Conservation (phyloP, 2,888 invertebrate genomes). For the Drosophila helvetica region DNA sequence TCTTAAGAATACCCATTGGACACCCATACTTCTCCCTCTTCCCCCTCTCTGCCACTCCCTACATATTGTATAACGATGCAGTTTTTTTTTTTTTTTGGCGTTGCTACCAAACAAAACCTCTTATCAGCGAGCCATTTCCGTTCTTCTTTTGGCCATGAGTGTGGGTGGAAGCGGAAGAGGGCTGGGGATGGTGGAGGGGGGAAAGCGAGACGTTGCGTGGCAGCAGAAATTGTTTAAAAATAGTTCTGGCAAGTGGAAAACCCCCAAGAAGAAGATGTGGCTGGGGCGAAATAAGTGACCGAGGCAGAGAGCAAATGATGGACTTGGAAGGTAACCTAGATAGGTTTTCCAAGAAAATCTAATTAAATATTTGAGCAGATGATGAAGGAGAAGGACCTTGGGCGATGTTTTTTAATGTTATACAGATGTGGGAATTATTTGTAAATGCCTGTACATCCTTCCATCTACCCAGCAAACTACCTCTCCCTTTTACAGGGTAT, state of each 20-base stretch:
- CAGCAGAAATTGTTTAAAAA: conserved; percentile 69
- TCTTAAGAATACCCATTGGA: background rate
- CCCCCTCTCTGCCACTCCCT: conserved; percentile 6
- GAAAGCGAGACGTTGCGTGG: conserved; percentile 24
- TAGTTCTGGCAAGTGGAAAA: conserved; percentile 58
- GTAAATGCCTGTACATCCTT: conserved; percentile 5
- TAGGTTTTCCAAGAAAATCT: too few relatives aligned
- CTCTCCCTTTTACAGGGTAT: background rate
- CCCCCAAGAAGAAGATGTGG: background rate
- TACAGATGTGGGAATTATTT: background rate
- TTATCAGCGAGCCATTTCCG: conserved; percentile 67
- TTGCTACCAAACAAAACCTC: conserved; percentile 62
- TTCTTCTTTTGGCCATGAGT: conserved; percentile 55
- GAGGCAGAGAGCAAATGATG: background rate
- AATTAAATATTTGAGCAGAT: background rate
- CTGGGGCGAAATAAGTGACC: background rate
- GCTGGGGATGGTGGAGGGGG: background rate
- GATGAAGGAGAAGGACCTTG: background rate
- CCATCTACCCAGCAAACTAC: background rate
- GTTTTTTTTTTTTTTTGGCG: conserved; percentile 29
- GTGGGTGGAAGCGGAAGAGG: conserved; percentile 35
- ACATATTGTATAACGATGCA: conserved; percentile 66
- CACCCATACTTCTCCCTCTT: background rate
- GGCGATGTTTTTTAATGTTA: too few relatives aligned
- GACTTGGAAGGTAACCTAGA: background rate